Base-by-base conservation (phyloP, 1,140 invertebrate species). In the Drosophila malerkotliana region DNA sequence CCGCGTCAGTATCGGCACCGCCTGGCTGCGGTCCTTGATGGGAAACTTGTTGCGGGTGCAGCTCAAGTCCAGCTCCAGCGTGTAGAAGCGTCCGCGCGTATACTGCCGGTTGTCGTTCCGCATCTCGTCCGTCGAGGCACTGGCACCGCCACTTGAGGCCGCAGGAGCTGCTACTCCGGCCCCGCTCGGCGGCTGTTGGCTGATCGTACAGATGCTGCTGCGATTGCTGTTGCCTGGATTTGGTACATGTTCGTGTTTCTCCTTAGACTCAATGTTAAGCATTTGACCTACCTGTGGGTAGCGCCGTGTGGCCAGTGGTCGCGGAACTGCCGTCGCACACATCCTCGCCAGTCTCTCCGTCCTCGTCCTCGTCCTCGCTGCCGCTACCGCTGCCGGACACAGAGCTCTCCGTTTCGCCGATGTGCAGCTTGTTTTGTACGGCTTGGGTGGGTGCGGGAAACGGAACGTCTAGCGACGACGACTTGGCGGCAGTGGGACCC, bases 41-140 rank as follows among this genome's bases (percentile, higher is more conserved):
- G 91, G 91, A 76, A 92, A 92, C 68, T 92, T 92, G 56, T 92
- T 92, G 24, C 87, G 90, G 14, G 91, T 91, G 69, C 91, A 92
- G 56, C 91, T 92, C 21, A 92, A 69, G 51, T 92, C 91, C 26
- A 92, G 59, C 41, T 91, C 89, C 14, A 92, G 45, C 12, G 90
- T 92, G 61, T 91, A 87, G 52, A 92, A 92, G 14, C 91, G 84
- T 12, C 91, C 91, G 18, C 90, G 62, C 5, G 18, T 53, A 37
- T 69, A 77, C 53, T 90, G 67, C 10, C 77, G 88, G 55, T 90
- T 90, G 14, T 91, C 82, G 51, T 90, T 90, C 14, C 73, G 56
- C n/a, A 78, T 24, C 48, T 26, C 41, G 12, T 21, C 21, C 21
- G 4, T 39, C 7, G 59, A 39, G n/a, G 51, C 30, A 56, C 21